phyloP scores from a whole-genome alignment of 2,797 vertebrate species.

The Erpetoichthys calabaricus region DNA sequence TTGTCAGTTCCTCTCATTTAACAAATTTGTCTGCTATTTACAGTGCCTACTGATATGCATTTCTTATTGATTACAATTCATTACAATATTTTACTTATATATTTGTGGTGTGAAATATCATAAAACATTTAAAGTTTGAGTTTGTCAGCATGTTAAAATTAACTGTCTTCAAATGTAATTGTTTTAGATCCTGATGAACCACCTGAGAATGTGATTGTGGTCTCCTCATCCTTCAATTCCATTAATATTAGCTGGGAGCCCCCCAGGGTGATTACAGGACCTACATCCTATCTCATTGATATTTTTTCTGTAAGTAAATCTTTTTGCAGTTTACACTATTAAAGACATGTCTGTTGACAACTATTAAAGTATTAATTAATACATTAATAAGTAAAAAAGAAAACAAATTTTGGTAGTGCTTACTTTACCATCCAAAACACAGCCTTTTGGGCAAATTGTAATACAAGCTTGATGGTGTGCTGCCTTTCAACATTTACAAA shows the following conservation, averaged over 20 bases:
- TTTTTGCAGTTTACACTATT: background rate
- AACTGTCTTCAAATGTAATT: background rate
- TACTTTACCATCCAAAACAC: background rate
- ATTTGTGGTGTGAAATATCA: no score
- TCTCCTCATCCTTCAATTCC: conserved; percentile 54
- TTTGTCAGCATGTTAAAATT: no score
- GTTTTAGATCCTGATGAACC: conserved; percentile 72
- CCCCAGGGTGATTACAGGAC: conserved; percentile 72
- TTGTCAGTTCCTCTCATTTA: no score
- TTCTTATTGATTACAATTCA: no score
- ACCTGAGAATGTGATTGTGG: conserved; percentile 57
- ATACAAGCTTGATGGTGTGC: background rate
- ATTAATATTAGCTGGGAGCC: conserved; percentile 69
- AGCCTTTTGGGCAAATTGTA: background rate
- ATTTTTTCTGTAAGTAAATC: conserved; percentile 47
- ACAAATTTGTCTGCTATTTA: no score
- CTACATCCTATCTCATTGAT: conserved; percentile 77
- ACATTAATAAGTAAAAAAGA: no score
- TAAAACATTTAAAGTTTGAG: no score
- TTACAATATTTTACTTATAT: no score
- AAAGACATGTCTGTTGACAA: background rate
- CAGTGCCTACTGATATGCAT: no score
- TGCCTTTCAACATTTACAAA: conserved; percentile 11
- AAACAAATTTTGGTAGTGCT: background rate
- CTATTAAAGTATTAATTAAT: background rate